phyloP scores from a whole-genome alignment of 2,888 invertebrate genomes.

The Leptura quadrifasciata region DNA sequence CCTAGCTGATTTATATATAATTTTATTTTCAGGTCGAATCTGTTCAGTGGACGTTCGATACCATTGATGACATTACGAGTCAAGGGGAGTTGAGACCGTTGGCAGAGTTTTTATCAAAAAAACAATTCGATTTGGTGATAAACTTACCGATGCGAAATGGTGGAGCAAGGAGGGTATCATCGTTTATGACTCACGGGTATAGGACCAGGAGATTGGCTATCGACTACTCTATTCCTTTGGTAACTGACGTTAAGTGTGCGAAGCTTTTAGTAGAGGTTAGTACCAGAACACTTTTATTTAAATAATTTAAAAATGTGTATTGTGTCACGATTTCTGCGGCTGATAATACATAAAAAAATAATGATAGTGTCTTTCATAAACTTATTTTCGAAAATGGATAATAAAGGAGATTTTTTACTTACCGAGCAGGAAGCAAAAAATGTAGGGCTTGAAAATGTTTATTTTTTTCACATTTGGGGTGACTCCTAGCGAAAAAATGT shows the following conservation, averaged over 20 bases:
- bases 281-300: too few relatives aligned
- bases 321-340: too few relatives aligned
- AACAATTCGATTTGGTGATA: slow-evolving; percentile 97
- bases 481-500: too few relatives aligned
- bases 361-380: too few relatives aligned
- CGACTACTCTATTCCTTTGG: slow-evolving; percentile 97
- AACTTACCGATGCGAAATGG: slow-evolving; percentile 96
- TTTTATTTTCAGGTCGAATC: slow-evolving; percentile 85
- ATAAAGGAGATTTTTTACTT: too few relatives aligned
- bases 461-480: too few relatives aligned
- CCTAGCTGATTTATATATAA: background rate
- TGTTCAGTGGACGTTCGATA: slow-evolving; percentile 98
- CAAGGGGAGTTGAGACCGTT: slow-evolving; percentile 88
- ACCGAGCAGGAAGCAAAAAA: too few relatives aligned
- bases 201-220: slow-evolving; percentile 96
- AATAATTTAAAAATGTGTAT: too few relatives aligned
- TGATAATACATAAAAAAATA: too few relatives aligned
- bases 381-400: too few relatives aligned
- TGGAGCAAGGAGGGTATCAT: slow-evolving; percentile 93
- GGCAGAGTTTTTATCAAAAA: slow-evolving; percentile 94
- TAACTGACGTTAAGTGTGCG: slow-evolving; percentile 99
- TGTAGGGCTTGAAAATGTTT: too few relatives aligned
- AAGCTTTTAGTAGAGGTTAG: slow-evolving; percentile 92
- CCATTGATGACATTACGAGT: slow-evolving; percentile 85
- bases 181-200: slow-evolving; percentile 96